Base-by-base conservation (phyloP, 2,888 invertebrate genomes). In the Dynastes grantii region DNA sequence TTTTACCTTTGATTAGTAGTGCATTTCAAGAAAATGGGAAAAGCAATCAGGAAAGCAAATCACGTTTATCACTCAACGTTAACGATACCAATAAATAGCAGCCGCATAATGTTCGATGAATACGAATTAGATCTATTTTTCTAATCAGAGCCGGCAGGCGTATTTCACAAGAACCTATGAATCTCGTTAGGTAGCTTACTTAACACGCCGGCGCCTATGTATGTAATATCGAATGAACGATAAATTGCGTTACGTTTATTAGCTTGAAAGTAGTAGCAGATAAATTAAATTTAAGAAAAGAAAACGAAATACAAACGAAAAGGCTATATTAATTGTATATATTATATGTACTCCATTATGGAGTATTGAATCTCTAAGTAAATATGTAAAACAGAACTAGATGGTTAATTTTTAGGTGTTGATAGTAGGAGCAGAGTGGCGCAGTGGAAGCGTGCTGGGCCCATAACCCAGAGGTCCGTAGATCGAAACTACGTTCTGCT, bases 381-480 rank as follows among this genome's bases (percentile, higher is more conserved):
- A 45, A 45, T 11, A 8, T 11, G 8, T 11, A 2, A 2, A 45
- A 2, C 9, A 8, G 8, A 45, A 45, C 45, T 45, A 45, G 45
- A 45, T 2, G 0, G 45, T 8, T 45, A 45, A 45, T 11, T 1
- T 2, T 2, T 45, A 45, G 8, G 2, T 11, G 2, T 11, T 2
- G 0, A 2, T 1, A 45, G 45, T 8, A 45, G 85, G 86, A 93
- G 94, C 93, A 94, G 93, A 94, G 93, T 94, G 93, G 93, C 93
- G 94, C 94, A 94, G 93, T 93, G 93, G 93, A 94, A 93, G 93
- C 93, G 93, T 94, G 93, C 93, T 94, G 93, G 93, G 93, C 93
- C 93, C 93, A 94, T 94, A 94, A 94, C 94, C 95, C 95, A 95
- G 95, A 95, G 95, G 94, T 95, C 95, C 95, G 95, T 95, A 93